phyloP scores from a whole-genome alignment of 2,113 vertebrate genomes.

The Spea multiplicata region DNA sequence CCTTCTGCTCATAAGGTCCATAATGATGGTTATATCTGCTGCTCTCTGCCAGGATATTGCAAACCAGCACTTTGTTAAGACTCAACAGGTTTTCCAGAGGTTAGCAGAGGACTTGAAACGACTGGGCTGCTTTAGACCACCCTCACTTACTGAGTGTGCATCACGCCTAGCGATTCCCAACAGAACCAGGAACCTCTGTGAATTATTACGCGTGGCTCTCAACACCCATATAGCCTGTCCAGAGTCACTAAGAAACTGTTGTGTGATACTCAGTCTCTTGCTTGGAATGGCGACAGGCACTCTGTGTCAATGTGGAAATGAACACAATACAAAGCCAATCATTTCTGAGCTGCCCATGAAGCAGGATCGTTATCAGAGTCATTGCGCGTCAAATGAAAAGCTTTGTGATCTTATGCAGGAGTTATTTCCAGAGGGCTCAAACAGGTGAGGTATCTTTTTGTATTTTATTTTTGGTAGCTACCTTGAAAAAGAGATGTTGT shows the following conservation, averaged over 20 bases:
- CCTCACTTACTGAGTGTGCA: background rate
- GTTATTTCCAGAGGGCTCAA: background rate
- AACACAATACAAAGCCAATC: background rate
- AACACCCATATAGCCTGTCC: conserved; percentile 57
- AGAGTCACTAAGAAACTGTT: conserved; percentile 70
- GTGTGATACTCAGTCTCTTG: conserved; percentile 77
- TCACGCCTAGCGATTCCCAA: background rate
- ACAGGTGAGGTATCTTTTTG: background rate
- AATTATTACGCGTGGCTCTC: conserved; percentile 68
- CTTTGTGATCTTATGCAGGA: background rate
- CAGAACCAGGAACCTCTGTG: conserved; percentile 70
- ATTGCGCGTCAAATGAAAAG: background rate
- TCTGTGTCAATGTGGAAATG: background rate
- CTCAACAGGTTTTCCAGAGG: conserved; percentile 76
- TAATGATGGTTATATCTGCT: conserved; percentile 70
- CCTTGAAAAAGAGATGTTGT: no score
- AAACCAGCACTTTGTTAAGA: conserved; percentile 79
- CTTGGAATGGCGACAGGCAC: conserved; percentile 75
- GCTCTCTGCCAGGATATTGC: conserved; percentile 77
- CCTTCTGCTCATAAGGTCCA: conserved; percentile 75
- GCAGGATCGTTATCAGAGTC: background rate
- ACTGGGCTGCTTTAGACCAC: conserved; percentile 85
- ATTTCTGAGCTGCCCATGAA: background rate
- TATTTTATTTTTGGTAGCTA: no score
- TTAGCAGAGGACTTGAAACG: conserved; percentile 81